Conservation (phyloP, 92 coral and sea anemone genomes). For the Zoanthus solanderi region DNA sequence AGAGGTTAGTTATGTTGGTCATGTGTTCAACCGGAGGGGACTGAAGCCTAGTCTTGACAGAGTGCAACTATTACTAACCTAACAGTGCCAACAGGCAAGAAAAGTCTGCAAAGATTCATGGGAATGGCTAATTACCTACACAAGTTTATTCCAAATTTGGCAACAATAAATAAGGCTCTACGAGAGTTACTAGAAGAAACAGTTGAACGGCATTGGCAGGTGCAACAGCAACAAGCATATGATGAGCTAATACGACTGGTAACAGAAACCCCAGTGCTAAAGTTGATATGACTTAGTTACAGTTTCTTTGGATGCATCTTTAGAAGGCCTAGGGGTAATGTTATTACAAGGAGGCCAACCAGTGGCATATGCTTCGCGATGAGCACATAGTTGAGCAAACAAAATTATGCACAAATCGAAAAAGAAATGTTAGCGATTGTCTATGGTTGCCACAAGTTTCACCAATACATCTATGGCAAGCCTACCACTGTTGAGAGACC, state of each 20-base stretch:
- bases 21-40: too few relatives aligned
- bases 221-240: neutral
- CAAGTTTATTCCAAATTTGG: neutral
- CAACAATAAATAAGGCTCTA: neutral
- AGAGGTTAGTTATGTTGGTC: neutral
- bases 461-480: too few relatives aligned
- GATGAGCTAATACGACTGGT: neutral
- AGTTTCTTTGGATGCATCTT: neutral
- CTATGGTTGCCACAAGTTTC: too few relatives aligned
- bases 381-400: neutral
- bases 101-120: neutral
- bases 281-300: neutral
- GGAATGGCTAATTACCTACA: neutral
- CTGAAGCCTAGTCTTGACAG: too few relatives aligned
- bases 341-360: neutral
- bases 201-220: too few relatives aligned
- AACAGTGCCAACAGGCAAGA: neutral
- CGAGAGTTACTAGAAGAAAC: too few relatives aligned
- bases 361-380: neutral
- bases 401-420: neutral
- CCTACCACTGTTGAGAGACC: too few relatives aligned
- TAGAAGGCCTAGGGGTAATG: neutral
- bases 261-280: neutral
- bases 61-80: neutral
- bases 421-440: too few relatives aligned